Conservation (phyloP, 2,113 vertebrate species). For the Collichthys lucidus region DNA sequence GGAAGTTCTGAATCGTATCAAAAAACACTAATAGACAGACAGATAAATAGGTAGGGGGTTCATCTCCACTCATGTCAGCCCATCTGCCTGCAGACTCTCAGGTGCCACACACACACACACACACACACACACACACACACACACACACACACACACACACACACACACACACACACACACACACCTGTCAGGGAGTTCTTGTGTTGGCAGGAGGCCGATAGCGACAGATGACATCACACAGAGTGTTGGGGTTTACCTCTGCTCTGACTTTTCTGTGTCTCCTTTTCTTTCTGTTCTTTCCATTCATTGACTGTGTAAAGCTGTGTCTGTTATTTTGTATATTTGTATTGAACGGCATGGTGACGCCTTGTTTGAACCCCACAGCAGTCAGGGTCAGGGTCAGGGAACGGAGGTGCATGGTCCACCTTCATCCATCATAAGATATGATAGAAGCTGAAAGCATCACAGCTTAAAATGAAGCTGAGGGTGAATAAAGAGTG, state of each 20-base stretch:
- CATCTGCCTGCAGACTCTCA: constrained; percentile 8
- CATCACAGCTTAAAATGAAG: neutral
- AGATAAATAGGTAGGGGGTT: neutral
- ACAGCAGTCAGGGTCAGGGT: too few species aligned
- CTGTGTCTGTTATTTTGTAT: neutral
- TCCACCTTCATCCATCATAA: too few species aligned
- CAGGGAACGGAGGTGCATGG: too few species aligned
- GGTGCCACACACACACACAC: neutral
- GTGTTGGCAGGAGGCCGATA: constrained; percentile 31
- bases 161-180: too few species aligned
- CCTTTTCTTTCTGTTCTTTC: neutral
- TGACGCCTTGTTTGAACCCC: too few species aligned
- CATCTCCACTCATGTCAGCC: neutral
- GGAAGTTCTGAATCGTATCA: neutral
- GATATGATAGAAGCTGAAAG: neutral
- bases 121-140: neutral
- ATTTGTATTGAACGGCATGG: neutral
- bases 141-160: too few species aligned
- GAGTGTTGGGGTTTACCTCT: neutral
- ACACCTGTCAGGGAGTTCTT: constrained; percentile 8
- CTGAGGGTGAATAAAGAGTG: neutral
- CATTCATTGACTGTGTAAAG: too few species aligned
- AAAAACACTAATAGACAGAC: neutral
- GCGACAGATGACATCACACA: constrained; percentile 39
- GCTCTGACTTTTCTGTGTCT: neutral